Evolutionary conservation across 2,888 invertebrate genomes (phyloP), one percentile per base, ranked within the genome.

Genomic region (Nymphalis c-album): DNA sequence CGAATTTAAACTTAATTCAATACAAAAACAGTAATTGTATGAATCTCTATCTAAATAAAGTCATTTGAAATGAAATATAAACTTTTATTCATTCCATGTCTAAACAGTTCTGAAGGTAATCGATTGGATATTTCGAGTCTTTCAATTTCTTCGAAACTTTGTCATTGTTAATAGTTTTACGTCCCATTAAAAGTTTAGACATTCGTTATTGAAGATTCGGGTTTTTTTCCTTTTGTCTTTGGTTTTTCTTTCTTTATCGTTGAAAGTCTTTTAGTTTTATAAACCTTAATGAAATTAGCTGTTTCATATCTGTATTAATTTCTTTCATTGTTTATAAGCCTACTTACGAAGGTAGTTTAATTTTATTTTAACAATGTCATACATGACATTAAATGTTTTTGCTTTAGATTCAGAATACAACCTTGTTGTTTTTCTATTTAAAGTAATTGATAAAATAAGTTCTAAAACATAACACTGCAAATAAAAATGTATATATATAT

Each of bases 101-200:
- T 18, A 31, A 35, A 31, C 31, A 66, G 51, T 60, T 60, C 63
- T 51, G 58, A 57, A 71, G 61, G 63, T 67, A 64, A 71, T 71
- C 71, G 66, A 68, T 66, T n/a, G 59, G 40, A 64, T 48, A 53
- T 72, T 71, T 68, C 68, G 62, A 60, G 66, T 67, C 68, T 65
- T 73, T 72, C 70, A 70, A 74, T 75, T 78, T 75, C 71, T 69
- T 73, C 73, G 65, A 63, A 75, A 77, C 75, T 77, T 76, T 68
- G 65, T 76, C 77, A 77, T 81, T 76, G 79, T 80, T 81, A 83
- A 82, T 81, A 83, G 81, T 75, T 77, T 74, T 72, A 69, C 63
- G 63, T 69, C 62, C 78, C 78, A 78, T 78, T 78, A 78, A 78
- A 78, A 78, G 73, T 78, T 78, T 63, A 61, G 72, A 72, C 67